Base-by-base conservation (phyloP, 1,140 invertebrate genomes). In the Thaumetopoea pityocampa region DNA sequence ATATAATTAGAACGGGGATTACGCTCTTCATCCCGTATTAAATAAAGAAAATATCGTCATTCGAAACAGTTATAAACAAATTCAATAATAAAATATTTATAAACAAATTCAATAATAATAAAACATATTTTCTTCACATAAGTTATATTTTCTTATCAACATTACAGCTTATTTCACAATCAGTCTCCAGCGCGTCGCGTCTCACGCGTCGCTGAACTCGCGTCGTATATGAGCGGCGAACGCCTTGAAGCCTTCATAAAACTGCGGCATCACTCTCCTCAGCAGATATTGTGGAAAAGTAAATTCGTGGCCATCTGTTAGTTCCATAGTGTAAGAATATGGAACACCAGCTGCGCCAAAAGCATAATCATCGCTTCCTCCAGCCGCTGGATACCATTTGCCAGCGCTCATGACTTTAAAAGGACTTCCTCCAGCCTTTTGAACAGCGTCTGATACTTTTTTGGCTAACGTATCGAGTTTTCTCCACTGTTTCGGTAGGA, bases 311-410 rank as follows among this genome's bases (percentile, higher is more conserved):
- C 71, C 76, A n/a, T 78, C 60, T 3, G 84, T 85, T 1, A 93
- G 64, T 69, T 94, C 92, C 72, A 93, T 88, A 0, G 91, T 89
- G 53, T 89, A 91, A 0, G 89, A 88, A 63, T 92, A 90, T 2
- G 90, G 90, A 1, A 93, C 85, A 8, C 87, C 88, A 1, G 86
- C 72, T 0, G 81, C 85, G 0, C 88, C 90, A 51, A 89, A 91
- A 0, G 90, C 90, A 70, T 88, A 94, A 54, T 94, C 92, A 55
- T 92, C 89, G 38, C 90, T 90, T 1, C 89, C 89, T 1, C 92
- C 92, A 20, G 90, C 87, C 5, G 90, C 90, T 0, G 87, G 79
- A 37, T 90, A 88, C 74, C 86, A 88, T 27, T 86, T 76, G 0
- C 86, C 79, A 5, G 87, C 87, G 46, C 83, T 87, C 53, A 84